These are phyloP conservation scores for Byasa hedistus DNA, from an alignment of 2,888 invertebrate genomes.

Conservation along the genomic window DNA sequence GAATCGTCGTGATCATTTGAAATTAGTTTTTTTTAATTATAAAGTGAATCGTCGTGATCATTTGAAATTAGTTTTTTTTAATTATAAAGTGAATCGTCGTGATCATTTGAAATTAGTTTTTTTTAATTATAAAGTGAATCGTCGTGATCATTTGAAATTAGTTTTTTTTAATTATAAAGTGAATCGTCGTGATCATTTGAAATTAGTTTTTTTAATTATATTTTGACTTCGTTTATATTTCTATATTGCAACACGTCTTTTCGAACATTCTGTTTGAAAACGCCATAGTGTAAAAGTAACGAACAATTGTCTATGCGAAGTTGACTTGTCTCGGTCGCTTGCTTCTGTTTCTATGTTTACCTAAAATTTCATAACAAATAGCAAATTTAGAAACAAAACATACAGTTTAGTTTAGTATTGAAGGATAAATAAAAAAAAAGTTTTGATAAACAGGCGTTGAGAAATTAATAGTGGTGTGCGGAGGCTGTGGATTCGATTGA, in stretches of 20 bases:
- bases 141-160: no score
- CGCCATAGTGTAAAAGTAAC: conserved; percentile 3
- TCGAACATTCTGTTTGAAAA: not conserved
- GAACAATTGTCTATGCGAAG: conserved; percentile 9
- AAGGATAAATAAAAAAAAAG: not conserved
- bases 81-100: no score
- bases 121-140: no score
- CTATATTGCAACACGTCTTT: not conserved
- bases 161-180: no score
- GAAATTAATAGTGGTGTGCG: not conserved
- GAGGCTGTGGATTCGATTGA: conserved; percentile 3
- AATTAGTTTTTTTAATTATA: no score
- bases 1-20: no score
- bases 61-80: no score
- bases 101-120: no score
- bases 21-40: no score
- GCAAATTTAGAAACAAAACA: not conserved
- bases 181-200: no score
- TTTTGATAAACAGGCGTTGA: not conserved
- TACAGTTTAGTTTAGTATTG: not conserved
- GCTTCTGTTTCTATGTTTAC: conserved; percentile 17
- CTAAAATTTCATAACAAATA: conserved; percentile 12
- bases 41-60: no score
- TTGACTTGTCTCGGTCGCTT: conserved; percentile 2
- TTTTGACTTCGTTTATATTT: no score